A percentile compares a stretch with the other conserved stretches of the same genome.
Conservation (phyloP, 2,113 vertebrate species). For the Centropus unirufus region DNA sequence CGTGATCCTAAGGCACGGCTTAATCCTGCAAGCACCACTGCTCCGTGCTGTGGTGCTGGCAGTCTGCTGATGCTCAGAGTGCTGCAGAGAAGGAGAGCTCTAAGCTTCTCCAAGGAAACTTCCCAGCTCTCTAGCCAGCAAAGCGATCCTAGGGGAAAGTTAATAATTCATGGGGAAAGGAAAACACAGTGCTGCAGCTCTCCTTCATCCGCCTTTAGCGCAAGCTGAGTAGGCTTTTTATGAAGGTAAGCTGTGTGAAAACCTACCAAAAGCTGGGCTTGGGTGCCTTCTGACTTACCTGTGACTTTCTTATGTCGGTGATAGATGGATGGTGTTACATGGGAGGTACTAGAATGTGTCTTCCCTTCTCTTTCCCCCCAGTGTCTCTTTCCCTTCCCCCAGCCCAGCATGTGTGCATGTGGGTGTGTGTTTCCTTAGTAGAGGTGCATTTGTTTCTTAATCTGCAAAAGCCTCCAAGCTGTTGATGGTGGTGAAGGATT, state of each 20-base stretch:
- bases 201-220: neutral
- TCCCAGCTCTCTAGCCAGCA: neutral
- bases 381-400: conserved; percentile 6
- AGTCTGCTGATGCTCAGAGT: neutral
- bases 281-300: neutral
- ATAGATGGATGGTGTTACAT: neutral
- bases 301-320: neutral
- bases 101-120: neutral
- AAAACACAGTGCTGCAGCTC: neutral
- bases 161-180: conserved; percentile 55
- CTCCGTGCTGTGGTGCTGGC: rapidly evolving
- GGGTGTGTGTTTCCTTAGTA: conserved; percentile 26
- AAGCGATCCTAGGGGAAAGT: neutral
- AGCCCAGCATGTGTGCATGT: conserved; percentile 2
- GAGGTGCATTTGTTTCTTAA: conserved; percentile 35
- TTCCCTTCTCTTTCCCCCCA: neutral
- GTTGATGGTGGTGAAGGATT: neutral
- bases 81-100: neutral
- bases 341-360: neutral
- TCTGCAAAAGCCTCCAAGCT: conserved; percentile 31
- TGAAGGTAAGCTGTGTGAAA: conserved; percentile 35
- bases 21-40: neutral
- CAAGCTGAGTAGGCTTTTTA: neutral
- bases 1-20: neutral
- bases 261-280: neutral